These are phyloP conservation scores for Antitype chi DNA, from an alignment of 2,888 invertebrate species.

Conservation along the genomic window DNA sequence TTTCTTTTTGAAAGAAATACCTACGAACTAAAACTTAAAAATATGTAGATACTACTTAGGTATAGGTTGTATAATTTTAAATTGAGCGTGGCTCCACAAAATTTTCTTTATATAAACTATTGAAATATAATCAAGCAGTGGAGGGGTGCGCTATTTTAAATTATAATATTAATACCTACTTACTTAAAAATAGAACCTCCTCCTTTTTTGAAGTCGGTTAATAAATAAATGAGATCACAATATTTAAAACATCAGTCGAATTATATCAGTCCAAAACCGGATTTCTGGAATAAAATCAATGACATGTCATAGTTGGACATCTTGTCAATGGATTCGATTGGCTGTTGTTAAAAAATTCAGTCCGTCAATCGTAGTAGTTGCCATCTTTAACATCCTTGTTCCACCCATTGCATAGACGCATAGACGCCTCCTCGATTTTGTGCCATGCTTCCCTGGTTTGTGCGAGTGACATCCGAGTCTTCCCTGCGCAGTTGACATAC, in stretches of 20 bases:
- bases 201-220: no score
- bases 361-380: no score
- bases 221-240: slow-evolving; percentile 15
- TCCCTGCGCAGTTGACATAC: no score
- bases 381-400: no score
- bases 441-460: no score
- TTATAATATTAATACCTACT: neutral
- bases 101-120: slow-evolving; percentile 4
- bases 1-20: neutral
- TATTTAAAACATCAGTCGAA: slow-evolving; percentile 7
- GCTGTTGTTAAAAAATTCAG: neutral
- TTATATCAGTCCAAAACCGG: slow-evolving; percentile 7
- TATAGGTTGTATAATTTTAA: neutral
- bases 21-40: neutral
- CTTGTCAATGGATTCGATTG: no score
- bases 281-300: neutral
- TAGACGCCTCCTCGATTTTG: no score
- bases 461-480: no score
- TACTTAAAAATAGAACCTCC: no score
- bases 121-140: neutral
- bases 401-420: no score
- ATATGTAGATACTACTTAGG: neutral
- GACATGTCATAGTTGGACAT: neutral
- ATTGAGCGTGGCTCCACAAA: slow-evolving; percentile 7
- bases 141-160: slow-evolving; percentile 17